Evolutionary conservation across 2,888 invertebrate species (phyloP).

Genomic region (Sminthurinus aureus): DNA sequence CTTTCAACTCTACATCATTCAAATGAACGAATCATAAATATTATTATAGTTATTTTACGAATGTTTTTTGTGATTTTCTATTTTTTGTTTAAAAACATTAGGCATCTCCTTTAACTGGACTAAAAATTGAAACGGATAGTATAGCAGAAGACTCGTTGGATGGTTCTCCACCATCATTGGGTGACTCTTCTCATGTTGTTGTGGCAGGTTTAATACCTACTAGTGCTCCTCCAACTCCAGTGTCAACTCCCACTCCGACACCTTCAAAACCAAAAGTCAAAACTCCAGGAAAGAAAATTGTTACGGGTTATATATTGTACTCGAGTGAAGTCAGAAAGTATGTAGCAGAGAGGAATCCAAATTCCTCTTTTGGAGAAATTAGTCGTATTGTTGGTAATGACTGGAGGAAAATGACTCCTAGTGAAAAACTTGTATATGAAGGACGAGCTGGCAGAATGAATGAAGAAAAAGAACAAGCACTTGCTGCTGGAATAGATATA

Average conservation of each 20-base stretch:
- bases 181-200: slow-evolving; percentile 65
- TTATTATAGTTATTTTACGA: neutral
- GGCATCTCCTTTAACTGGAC: slow-evolving; percentile 58
- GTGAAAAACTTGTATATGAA: slow-evolving; percentile 93
- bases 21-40: neutral
- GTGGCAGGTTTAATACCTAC: slow-evolving; percentile 40
- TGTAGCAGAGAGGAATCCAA: slow-evolving; percentile 93
- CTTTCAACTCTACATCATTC: neutral
- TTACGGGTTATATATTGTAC: slow-evolving; percentile 97
- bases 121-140: slow-evolving; percentile 62
- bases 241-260: slow-evolving; percentile 36
- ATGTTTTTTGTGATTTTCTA: slow-evolving; percentile 23
- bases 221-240: slow-evolving; percentile 47
- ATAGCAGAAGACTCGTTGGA: slow-evolving; percentile 80
- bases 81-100: neutral
- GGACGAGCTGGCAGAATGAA: slow-evolving; percentile 89
- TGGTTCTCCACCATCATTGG: slow-evolving; percentile 80
- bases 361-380: slow-evolving; percentile 88
- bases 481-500: slow-evolving; percentile 7
- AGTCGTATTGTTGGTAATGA: slow-evolving; percentile 76
- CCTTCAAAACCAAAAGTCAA: slow-evolving; percentile 63
- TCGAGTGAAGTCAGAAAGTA: slow-evolving; percentile 94
- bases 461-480: slow-evolving; percentile 71
- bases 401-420: slow-evolving; percentile 90
- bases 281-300: slow-evolving; percentile 77